Conservation (phyloP, 2,113 vertebrate genomes). For the Elgaria multicarinata region DNA sequence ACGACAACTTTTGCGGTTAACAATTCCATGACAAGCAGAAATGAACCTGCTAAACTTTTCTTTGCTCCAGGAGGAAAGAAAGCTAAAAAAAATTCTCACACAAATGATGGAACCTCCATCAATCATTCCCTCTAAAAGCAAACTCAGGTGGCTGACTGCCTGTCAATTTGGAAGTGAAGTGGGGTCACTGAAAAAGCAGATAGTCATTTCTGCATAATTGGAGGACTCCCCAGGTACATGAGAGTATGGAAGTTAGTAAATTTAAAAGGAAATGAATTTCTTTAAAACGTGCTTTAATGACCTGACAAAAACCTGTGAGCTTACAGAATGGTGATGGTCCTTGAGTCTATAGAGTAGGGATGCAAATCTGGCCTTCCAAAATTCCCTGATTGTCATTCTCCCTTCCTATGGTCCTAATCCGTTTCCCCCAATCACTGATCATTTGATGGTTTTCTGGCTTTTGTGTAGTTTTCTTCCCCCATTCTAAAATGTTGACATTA, state of each 20-base stretch:
- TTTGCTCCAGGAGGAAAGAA: neutral
- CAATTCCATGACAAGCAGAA: neutral
- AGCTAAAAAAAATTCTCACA: neutral
- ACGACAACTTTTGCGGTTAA: neutral
- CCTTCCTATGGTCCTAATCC: too few species aligned
- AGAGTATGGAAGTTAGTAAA: neutral
- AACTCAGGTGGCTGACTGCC: neutral
- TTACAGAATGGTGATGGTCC: too few species aligned
- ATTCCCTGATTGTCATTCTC: too few species aligned
- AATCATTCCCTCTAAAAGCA: neutral
- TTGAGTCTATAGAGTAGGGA: too few species aligned
- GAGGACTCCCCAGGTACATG: neutral
- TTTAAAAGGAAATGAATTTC: neutral
- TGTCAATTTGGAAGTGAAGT: neutral
- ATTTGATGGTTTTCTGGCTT: too few species aligned
- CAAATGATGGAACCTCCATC: neutral
- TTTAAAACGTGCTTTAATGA: neutral
- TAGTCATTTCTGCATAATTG: neutral
- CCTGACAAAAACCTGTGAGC: too few species aligned
- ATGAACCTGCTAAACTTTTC: too few species aligned
- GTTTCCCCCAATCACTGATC: too few species aligned
- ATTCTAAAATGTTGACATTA: too few species aligned
- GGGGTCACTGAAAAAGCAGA: neutral
- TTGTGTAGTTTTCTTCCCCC: too few species aligned
- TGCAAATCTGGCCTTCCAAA: too few species aligned